A percentile compares a stretch with the other conserved stretches of the same genome.
Conservation (phyloP, 2,113 vertebrate species). For the Nyctereutes procyonoides region DNA sequence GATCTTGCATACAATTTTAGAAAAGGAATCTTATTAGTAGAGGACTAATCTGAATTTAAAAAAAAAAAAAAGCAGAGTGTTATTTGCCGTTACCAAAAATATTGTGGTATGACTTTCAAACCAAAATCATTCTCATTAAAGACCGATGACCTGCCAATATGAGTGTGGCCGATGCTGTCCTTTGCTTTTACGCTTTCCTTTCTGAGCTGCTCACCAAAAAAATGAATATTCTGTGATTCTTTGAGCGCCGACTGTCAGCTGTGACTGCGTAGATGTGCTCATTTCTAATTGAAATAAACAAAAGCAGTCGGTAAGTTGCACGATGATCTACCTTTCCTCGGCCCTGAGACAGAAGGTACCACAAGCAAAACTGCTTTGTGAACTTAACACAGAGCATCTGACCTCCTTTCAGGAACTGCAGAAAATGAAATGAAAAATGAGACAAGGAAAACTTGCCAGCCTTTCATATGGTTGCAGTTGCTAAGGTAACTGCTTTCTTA, state of each 20-base stretch:
- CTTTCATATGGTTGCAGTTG: conserved; percentile 75
- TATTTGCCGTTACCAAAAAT: conserved; percentile 22
- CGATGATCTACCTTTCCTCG: neutral
- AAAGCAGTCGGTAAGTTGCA: neutral
- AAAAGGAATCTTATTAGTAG: conserved; percentile 35
- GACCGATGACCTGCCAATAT: neutral
- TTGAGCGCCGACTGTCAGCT: neutral
- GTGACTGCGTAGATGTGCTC: neutral
- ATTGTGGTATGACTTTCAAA: conserved; percentile 27
- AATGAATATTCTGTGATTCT: neutral
- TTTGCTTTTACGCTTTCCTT: neutral
- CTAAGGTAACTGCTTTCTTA: conserved; percentile 85
- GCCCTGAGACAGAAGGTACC: neutral
- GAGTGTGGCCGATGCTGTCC: neutral
- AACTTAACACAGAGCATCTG: conserved; percentile 74
- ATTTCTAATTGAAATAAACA: conserved; percentile 51
- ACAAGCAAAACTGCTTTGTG: conserved; percentile 47
- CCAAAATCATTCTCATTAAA: neutral
- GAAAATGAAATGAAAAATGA: conserved; percentile 85
- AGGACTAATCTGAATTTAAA: neutral
- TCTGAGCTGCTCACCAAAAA: conserved; percentile 37
- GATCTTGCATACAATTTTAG: conserved; percentile 45
- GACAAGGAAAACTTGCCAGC: conserved; percentile 77
- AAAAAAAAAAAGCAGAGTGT: neutral
- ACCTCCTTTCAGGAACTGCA: conserved; percentile 79